Base-by-base conservation (phyloP, 2,113 vertebrate species). In the Takifugu bimaculatus region DNA sequence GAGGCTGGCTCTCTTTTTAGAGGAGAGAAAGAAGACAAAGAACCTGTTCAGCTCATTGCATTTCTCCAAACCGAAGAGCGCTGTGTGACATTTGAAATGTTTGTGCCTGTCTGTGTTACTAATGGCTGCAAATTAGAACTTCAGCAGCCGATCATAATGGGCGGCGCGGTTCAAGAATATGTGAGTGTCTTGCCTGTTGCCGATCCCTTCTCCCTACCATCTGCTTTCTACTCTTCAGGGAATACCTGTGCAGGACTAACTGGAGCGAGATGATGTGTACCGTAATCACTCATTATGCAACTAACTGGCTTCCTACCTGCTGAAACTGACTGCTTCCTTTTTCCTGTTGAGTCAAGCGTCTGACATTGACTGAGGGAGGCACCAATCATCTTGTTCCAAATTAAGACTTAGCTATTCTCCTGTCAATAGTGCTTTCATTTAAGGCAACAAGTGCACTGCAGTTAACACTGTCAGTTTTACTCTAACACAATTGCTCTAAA, bases 261-360 rank as follows among this genome's bases (percentile, higher is more conserved):
- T 72, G 71, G 72, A 80, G 76, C 80, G 71, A 78, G 78, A 77
- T 79, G 71, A 84, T 45, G 77, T 75, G 76, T n/a, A n/a, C n/a
- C n/a, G n/a, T 85, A 89, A 90, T 89, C 89, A 83, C 79, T 90
- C 86, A 89, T 90, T 89, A 88, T 75, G 68, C 78, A 75, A 59
- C 80, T 87, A 87, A 88, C 85, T 84, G 86, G 86, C 87, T 83
- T 79, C 83, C 72, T 51, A 79, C 80, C 70, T 65, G 72, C 70
- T 79, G 64, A 84, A 85, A 88, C 81, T 83, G 85, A 85, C 81
- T n/a, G 79, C 75, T 90, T 90, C 74, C 84, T 91, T 39, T 90
- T 91, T 92, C 87, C 83, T 84, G 88, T 87, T 89, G 88, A 88
- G 70, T 90, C 88, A 89, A 87, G 82, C 74, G 63, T 82, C 80